Base-by-base conservation (phyloP, 2,113 vertebrate species). In the Chlamydotis undulata region DNA sequence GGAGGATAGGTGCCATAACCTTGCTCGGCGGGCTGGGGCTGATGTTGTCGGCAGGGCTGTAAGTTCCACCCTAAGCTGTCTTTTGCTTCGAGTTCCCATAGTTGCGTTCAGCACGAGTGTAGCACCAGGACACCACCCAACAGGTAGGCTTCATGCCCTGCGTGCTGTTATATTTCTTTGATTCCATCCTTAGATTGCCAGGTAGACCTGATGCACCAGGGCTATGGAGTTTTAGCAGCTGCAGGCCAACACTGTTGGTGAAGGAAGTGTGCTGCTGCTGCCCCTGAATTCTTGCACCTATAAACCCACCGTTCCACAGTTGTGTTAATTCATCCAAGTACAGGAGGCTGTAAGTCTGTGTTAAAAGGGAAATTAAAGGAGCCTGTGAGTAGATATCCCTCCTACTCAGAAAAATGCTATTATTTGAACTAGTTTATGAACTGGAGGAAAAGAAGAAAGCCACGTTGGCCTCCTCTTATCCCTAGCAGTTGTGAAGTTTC, bases 31-130 rank as follows among this genome's bases (percentile, higher is more conserved):
- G 9, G 2, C 22, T 31, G 37, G 52, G 12, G 6, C 47, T 55
- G 52, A 6, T 67, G 28, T 37, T 81, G 25, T 67, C 61, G 41
- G n/a, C 28, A 26, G 50, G 28, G 18, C 31, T 86, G 5, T 9
- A 14, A 50, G 22, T 67, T 79, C n/a, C 29, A 23, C 26, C 13
- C 6, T 41, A 23, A 55, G 41, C 13, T 57, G 17, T 67, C 55
- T 69, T 55, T 65, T 33, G 19, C 53, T 75, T 63, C 39, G 56
- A 13, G 14, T 55, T 75, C 33, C 37, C 7, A 0, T 50, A 53
- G 7, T 11, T 37, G 12, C 49, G 14, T 61, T 92, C 55, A 75
- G 2, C 17, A 10, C 0, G 1, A 52, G 16, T 0, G 0, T 64
- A 60, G 41, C 26, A 39, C 43, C 57, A 37, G 39, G 43, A 21